Percentiles rank a stretch among this genome's conserved stretches.
Conservation (phyloP, 2,888 invertebrate genomes). For the Cenopis cana region DNA sequence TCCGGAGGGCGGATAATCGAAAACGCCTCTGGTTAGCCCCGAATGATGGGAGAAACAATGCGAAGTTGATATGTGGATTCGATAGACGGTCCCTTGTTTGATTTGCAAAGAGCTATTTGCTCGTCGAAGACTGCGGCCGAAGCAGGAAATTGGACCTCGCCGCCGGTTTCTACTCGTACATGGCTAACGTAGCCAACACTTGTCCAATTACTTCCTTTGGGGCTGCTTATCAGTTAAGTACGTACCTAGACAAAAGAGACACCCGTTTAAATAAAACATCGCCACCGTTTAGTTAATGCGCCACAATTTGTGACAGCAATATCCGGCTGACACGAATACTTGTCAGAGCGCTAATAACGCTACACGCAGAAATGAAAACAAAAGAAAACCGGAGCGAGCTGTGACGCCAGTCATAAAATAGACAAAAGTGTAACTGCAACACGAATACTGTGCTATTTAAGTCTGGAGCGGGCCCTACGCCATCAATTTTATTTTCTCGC, state of each 20-base stretch:
- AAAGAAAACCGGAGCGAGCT: slow-evolving; percentile 61
- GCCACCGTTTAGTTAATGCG: slow-evolving; percentile 54
- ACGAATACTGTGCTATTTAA: slow-evolving; percentile 80
- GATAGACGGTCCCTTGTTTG: slow-evolving; percentile 81
- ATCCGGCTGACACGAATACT: slow-evolving; percentile 71
- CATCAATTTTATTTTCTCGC: slow-evolving; percentile 85
- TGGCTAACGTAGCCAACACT: slow-evolving; percentile 63
- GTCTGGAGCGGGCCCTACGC: slow-evolving; percentile 75
- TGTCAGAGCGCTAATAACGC: slow-evolving; percentile 76
- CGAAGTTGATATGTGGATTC: slow-evolving; percentile 83
- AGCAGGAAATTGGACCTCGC: slow-evolving; percentile 78
- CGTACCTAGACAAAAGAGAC: slow-evolving; percentile 54
- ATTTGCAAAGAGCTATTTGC: slow-evolving; percentile 84
- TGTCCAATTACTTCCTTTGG: slow-evolving; percentile 77
- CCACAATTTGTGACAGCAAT: slow-evolving; percentile 69
- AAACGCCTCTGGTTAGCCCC: slow-evolving; percentile 83
- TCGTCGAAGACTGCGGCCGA: slow-evolving; percentile 73
- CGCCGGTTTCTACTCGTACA: slow-evolving; percentile 58
- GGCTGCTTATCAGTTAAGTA: slow-evolving; percentile 61
- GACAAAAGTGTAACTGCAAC: slow-evolving; percentile 81
- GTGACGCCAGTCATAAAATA: slow-evolving; percentile 79
- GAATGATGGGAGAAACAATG: slow-evolving; percentile 81
- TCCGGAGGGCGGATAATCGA: slow-evolving; percentile 81
- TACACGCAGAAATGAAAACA: slow-evolving; percentile 70
- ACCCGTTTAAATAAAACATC: slow-evolving; percentile 67